phyloP scores from a whole-genome alignment of 1,140 invertebrate species.

The Galendromus occidentalis region DNA sequence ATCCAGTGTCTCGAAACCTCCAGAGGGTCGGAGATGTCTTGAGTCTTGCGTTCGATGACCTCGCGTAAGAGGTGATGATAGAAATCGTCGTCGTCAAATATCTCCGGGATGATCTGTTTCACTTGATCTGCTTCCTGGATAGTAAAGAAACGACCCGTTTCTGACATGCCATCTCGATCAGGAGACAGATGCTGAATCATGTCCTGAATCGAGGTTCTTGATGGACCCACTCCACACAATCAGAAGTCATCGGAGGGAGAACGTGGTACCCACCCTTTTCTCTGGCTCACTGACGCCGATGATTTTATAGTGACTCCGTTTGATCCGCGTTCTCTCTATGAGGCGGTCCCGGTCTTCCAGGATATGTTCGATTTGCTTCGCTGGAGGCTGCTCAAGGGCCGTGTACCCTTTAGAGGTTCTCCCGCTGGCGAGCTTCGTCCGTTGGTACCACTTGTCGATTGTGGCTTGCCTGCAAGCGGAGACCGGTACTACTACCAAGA shows the following conservation, averaged over 20 bases:
- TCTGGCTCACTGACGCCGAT: constrained; percentile 35
- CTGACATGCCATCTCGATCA: no score
- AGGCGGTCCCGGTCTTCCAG: constrained; percentile 53
- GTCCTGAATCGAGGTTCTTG: no score
- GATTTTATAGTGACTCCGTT: constrained; percentile 49
- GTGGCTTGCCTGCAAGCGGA: constrained; percentile 22
- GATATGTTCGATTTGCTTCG: constrained; percentile 70
- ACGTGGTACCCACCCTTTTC: no score
- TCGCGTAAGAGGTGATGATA: constrained; percentile 80
- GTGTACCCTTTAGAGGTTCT: constrained; percentile 34
- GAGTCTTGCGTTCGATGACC: constrained; percentile 69
- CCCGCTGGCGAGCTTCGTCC: constrained; percentile 43
- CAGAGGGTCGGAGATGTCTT: constrained; percentile 49
- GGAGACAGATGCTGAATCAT: no score
- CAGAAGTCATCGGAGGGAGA: no score
- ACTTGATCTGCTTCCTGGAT: constrained; percentile 14
- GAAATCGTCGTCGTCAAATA: constrained; percentile 92
- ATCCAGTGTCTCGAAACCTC: constrained; percentile 47
- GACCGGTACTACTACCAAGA: no score
- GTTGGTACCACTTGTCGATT: constrained; percentile 78
- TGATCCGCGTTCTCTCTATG: constrained; percentile 54
- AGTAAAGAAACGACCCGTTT: no score
- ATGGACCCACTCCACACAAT: no score
- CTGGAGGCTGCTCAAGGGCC: constrained; percentile 47
- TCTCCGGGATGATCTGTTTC: constrained; percentile 53